A percentile compares a stretch with the other conserved stretches of the same genome.
Conservation (phyloP, 2,888 invertebrate genomes). For the Cotesia congregata region DNA sequence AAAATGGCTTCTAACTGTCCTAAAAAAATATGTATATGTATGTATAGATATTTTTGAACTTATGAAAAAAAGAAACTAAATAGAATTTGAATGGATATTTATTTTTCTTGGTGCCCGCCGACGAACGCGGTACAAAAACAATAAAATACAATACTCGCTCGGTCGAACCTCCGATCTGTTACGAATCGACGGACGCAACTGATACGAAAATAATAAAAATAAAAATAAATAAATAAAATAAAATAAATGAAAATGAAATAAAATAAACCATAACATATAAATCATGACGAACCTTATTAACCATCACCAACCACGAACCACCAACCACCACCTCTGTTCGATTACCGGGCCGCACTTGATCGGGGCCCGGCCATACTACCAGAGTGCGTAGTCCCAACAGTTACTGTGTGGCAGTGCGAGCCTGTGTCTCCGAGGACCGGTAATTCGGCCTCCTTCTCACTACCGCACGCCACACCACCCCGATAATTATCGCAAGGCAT, state of each 20-base stretch:
- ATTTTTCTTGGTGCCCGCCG: constrained; percentile 50
- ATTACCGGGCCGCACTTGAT: constrained; percentile 50
- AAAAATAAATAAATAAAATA: constrained; percentile 8
- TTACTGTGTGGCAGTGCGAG: constrained; percentile 70
- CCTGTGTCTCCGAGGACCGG: constrained; percentile 70
- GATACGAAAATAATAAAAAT: constrained; percentile 47
- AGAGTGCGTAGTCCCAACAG: constrained; percentile 70
- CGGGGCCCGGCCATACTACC: constrained; percentile 54
- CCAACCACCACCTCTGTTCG: constrained; percentile 51
- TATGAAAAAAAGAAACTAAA: constrained; percentile 30
- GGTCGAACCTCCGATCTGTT: constrained; percentile 59
- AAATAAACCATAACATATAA: constrained; percentile 46
- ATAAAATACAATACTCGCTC: constrained; percentile 55
- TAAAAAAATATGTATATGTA: constrained; percentile 17
- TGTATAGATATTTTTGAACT: neutral
- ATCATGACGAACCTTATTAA: constrained; percentile 53
- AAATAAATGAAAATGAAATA: constrained; percentile 6
- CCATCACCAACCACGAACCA: constrained; percentile 47
- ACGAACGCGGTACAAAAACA: constrained; percentile 44
- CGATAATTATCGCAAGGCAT: constrained; percentile 67
- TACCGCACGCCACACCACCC: constrained; percentile 69
- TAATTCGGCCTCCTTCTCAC: constrained; percentile 69
- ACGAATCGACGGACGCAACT: constrained; percentile 50
- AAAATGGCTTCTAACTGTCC: neutral
- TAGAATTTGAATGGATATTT: constrained; percentile 28